Evolutionary conservation across 2,797 vertebrate species (phyloP), one percentile per base, ranked within the genome.

Genomic region (Fratercula arctica): DNA sequence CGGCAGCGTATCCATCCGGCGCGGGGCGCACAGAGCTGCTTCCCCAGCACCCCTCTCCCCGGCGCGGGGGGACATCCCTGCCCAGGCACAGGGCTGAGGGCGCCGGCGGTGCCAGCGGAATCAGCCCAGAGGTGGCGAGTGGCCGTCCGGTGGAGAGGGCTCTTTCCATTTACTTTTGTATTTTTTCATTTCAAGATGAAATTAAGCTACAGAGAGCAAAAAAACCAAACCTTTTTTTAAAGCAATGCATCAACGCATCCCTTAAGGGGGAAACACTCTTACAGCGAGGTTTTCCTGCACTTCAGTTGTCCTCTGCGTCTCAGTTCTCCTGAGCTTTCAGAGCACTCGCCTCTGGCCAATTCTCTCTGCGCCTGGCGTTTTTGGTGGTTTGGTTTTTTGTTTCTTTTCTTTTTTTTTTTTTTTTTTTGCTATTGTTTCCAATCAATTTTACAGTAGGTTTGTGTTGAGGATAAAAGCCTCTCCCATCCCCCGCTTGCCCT

Each of bases 121-220:
- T 21, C 75, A 76, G 84, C 77, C 25, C 9, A 2, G 69, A 0
- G 19, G 16, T 61, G 28, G 89, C 6, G 4, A 86, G 57, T 29
- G 3, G 53, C 46, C 2, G 1, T 12, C 60, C 19, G 3, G 29
- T 3, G 3, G 53, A 35, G 69, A 85, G 68, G 41, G 46, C 85
- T 87, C 79, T 87, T 96, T 96, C 95, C 89, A 85, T 97, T 93
- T 81, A 11, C 94, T 93, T 95, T 69, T 74, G 33, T 95, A 69
- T 19, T 91, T 96, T 95, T 97, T 95, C 91, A 70, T 94, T 97
- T 96, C 17, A 16, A 87, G 89, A 97, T 82, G 85, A 97, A 97
- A 96, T 96, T 86, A 95, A 96, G 93, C 95, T 90, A 37, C 86
- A 16, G 56, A 91, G 95, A 95, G 79, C 4, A 75, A 60, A 91